Conservation (phyloP, 2,888 invertebrate species). For the Synergus itoensis region DNA sequence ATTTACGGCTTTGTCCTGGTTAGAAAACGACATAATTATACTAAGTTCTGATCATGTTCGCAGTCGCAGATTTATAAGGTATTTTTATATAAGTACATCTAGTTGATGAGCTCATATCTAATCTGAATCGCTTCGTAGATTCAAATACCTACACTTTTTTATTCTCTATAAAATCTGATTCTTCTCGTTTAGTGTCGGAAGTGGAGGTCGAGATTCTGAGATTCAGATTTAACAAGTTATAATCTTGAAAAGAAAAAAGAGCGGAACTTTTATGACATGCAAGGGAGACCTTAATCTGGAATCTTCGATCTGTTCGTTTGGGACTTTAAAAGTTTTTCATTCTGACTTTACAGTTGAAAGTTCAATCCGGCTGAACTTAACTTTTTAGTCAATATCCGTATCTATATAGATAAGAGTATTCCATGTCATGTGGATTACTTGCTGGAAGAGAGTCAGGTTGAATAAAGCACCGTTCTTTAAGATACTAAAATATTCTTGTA, state of each 20-base stretch:
- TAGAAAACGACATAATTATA: not conserved
- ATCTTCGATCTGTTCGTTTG: not conserved
- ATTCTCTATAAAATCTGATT: not conserved
- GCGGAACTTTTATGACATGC: slow-evolving; percentile 17
- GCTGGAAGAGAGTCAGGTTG: not conserved
- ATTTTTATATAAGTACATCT: too few relatives aligned
- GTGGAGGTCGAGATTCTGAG: not conserved
- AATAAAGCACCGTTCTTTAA: too few relatives aligned
- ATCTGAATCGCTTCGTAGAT: too few relatives aligned
- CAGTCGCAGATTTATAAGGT: too few relatives aligned
- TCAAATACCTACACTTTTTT: not conserved
- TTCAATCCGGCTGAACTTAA: not conserved
- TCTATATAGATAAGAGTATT: not conserved
- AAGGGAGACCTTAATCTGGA: not conserved
- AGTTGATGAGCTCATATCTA: too few relatives aligned
- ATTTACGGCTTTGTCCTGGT: not conserved
- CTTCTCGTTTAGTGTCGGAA: not conserved
- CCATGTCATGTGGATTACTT: not conserved
- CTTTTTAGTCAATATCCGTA: not conserved
- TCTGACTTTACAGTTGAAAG: not conserved
- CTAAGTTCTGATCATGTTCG: not conserved
- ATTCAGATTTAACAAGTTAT: slow-evolving; percentile 19
- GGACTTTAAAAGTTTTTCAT: not conserved
- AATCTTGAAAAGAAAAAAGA: not conserved
- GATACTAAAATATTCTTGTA: too few relatives aligned